phyloP scores from a whole-genome alignment of 2,113 vertebrate species.

The Paradoxurus hermaphroditus region DNA sequence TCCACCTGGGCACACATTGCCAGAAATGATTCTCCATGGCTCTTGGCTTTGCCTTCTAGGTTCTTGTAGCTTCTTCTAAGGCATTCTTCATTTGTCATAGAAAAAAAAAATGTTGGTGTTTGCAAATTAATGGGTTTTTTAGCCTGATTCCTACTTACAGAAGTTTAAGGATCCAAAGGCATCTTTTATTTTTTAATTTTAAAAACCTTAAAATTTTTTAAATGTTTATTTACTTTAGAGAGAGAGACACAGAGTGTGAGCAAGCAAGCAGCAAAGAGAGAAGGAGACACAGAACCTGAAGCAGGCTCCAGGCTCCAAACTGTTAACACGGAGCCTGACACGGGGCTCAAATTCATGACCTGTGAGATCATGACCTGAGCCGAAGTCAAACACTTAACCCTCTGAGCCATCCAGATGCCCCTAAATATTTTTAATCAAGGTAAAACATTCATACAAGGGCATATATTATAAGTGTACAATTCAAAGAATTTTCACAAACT shows the following conservation, averaged over 20 bases:
- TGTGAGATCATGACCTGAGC: too few species aligned
- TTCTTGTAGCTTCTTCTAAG: not conserved
- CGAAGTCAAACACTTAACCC: too few species aligned
- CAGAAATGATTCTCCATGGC: not conserved
- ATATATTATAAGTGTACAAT: not conserved
- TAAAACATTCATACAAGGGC: not conserved
- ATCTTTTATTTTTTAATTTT: not conserved
- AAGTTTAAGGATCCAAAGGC: not conserved
- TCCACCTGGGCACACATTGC: not conserved
- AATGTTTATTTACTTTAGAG: too few species aligned
- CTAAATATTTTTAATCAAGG: not conserved
- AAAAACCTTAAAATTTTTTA: not conserved
- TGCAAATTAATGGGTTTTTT: not conserved
- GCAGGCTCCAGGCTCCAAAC: too few species aligned
- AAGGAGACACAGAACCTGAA: too few species aligned
- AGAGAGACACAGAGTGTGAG: too few species aligned
- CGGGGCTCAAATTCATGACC: too few species aligned
- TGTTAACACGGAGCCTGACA: too few species aligned
- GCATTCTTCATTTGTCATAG: not conserved
- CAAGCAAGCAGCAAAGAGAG: too few species aligned
- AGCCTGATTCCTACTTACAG: not conserved
- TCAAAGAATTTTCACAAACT: not conserved
- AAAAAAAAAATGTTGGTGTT: not conserved
- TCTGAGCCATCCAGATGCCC: too few species aligned
- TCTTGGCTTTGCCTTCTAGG: not conserved